These are phyloP conservation scores for Pseudopipra pipra DNA, from an alignment of 2,113 vertebrate species.

Conservation along the genomic window DNA sequence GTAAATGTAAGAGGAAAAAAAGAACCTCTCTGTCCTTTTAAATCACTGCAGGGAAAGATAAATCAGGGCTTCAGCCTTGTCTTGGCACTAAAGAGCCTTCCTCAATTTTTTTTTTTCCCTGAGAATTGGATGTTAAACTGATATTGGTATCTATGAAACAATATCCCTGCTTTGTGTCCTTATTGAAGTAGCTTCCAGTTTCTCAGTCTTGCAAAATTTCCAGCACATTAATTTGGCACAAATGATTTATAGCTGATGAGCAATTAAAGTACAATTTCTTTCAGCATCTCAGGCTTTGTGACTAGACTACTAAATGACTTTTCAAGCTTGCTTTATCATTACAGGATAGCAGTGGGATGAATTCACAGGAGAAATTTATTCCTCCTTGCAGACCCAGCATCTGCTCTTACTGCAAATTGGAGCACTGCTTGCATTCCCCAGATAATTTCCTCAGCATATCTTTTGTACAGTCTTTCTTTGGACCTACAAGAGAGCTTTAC, in stretches of 20 bases:
- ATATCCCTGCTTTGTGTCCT: neutral
- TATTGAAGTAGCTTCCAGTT: neutral
- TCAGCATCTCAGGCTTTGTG: slow-evolving; percentile 15
- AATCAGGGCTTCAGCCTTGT: neutral
- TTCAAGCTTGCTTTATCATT: neutral
- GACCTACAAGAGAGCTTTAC: neutral
- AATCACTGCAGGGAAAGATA: neutral
- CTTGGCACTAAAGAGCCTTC: neutral
- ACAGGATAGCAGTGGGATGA: neutral
- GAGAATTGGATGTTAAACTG: neutral
- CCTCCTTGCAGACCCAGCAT: slow-evolving; percentile 5
- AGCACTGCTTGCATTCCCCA: neutral
- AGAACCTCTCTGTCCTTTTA: neutral
- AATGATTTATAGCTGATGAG: slow-evolving; percentile 42
- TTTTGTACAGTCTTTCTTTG: neutral
- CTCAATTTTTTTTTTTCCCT: neutral
- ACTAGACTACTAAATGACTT: neutral
- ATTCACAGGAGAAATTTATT: slow-evolving; percentile 8
- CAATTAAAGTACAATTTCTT: slow-evolving; percentile 29
- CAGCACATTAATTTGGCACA: slow-evolving; percentile 24
- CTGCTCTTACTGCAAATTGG: neutral
- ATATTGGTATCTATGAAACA: neutral
- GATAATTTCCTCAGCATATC: neutral
- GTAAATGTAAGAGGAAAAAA: neutral
- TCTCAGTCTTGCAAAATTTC: slow-evolving; percentile 22